These are phyloP conservation scores for Corythornis cristatus DNA, from an alignment of 2,113 vertebrate species.

Conservation along the genomic window DNA sequence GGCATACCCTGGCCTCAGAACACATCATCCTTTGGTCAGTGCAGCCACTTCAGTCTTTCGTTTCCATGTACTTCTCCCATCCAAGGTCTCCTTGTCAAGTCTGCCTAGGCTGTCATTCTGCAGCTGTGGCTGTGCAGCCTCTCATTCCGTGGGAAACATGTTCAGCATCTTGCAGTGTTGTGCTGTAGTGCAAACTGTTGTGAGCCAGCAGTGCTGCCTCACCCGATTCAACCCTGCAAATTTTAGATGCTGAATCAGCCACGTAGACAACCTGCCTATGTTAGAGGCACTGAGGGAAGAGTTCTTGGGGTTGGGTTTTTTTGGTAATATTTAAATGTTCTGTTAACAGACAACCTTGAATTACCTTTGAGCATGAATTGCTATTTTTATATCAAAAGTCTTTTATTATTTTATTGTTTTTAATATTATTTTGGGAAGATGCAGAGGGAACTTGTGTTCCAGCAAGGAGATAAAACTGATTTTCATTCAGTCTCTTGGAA, in stretches of 20 bases:
- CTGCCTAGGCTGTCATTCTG: background rate
- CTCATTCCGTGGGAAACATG: background rate
- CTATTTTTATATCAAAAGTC: background rate
- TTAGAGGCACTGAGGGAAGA: background rate
- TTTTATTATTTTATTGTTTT: background rate
- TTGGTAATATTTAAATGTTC: background rate
- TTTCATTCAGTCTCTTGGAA: background rate
- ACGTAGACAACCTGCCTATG: background rate
- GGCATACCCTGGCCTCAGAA: background rate
- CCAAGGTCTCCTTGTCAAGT: background rate
- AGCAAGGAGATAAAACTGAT: background rate
- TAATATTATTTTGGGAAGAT: background rate
- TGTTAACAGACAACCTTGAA: background rate
- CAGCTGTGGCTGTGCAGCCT: background rate
- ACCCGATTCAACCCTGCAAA: accelerated
- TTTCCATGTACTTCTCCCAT: background rate
- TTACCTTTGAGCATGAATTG: background rate
- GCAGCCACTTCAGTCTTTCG: accelerated
- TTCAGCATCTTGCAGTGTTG: background rate
- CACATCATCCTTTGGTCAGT: accelerated
- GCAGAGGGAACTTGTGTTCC: background rate
- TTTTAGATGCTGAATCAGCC: background rate
- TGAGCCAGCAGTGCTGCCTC: background rate
- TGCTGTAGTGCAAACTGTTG: background rate
- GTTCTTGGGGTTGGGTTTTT: background rate